These are phyloP conservation scores for Buceros bicornis DNA, from an alignment of 2,797 vertebrate species.

Conservation along the genomic window DNA sequence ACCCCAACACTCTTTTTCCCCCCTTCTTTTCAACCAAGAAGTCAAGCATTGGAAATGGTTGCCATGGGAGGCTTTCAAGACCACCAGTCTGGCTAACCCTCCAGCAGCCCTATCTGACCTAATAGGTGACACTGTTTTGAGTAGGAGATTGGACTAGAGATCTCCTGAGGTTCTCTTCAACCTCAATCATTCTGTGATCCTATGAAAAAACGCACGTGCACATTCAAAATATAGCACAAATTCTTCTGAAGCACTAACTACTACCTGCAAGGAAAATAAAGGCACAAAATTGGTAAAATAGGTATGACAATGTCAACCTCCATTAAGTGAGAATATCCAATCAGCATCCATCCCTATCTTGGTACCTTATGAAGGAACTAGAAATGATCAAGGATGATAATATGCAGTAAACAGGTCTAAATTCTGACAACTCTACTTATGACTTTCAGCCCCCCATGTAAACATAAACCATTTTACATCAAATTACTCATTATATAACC, in stretches of 20 bases:
- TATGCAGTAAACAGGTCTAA: not conserved
- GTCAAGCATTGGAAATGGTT: not conserved
- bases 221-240: not conserved
- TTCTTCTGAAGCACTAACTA: not conserved
- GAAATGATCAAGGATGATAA: not conserved
- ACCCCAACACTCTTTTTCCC: not conserved
- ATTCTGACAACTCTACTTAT: not conserved
- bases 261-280: not conserved
- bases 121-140: not conserved
- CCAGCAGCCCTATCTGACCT: not conserved
- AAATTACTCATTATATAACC: not conserved
- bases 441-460: not conserved
- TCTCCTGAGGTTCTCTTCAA: not conserved
- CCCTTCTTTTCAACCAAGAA: not conserved
- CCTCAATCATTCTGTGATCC: not conserved
- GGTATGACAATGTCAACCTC: not conserved
- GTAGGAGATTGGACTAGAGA: not conserved
- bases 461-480: not conserved
- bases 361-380: not conserved
- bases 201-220: not conserved
- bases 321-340: not conserved
- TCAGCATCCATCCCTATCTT: not conserved
- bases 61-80: not conserved
- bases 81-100: not conserved
- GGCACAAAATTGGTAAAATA: not conserved